phyloP scores from a whole-genome alignment of 2,888 invertebrate genomes.

The Plebejus anna region DNA sequence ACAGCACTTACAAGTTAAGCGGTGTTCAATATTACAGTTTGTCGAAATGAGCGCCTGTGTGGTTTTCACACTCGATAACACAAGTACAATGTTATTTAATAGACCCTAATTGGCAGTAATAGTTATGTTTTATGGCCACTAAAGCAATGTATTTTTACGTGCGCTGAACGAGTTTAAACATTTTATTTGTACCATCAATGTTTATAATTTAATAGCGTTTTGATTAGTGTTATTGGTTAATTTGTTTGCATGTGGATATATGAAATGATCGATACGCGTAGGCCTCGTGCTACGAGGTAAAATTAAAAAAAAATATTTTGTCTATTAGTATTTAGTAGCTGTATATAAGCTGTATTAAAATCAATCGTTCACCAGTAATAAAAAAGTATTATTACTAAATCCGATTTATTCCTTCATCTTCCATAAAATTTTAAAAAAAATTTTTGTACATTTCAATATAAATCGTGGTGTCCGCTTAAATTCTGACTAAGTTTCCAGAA shows the following conservation, averaged over 20 bases:
- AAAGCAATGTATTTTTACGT: slow-evolving; percentile 11
- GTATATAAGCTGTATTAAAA: neutral
- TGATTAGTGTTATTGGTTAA: neutral
- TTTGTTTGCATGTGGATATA: neutral
- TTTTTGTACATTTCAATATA: neutral
- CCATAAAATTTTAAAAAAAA: neutral
- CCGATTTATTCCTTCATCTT: neutral
- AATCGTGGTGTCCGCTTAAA: neutral
- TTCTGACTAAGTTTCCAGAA: slow-evolving; percentile 3
- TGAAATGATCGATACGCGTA: neutral
- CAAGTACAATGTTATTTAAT: slow-evolving; percentile 14
- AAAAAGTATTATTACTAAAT: neutral
- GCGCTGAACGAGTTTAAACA: neutral
- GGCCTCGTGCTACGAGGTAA: neutral
- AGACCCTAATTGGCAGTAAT: slow-evolving; percentile 33
- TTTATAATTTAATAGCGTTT: neutral
- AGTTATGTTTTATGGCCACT: slow-evolving; percentile 33
- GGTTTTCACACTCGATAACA: slow-evolving; percentile 13
- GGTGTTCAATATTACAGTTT: neutral
- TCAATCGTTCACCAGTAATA: neutral
- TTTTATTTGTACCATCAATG: slow-evolving; percentile 1
- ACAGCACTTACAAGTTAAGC: neutral
- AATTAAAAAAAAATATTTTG: neutral
- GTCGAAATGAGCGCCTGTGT: slow-evolving; percentile 12
- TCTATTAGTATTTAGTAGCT: neutral